Evolutionary conservation across 2,888 invertebrate species (phyloP).

Genomic region (Drosophila multiciliata): DNA sequence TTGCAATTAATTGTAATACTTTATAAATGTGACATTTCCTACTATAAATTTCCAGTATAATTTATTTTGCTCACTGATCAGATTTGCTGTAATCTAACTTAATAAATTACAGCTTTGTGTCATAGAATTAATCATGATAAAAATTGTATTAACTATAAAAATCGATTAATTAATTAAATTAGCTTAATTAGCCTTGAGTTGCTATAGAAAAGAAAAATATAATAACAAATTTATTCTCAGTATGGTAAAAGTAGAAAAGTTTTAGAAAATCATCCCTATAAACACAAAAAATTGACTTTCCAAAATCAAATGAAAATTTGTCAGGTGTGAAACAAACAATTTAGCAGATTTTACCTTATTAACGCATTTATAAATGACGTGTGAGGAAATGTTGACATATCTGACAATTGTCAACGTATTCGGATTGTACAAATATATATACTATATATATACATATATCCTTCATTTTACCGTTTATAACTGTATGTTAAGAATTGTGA

Average conservation of each 20-base stretch:
- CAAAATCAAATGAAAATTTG: background rate
- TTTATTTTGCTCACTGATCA: conserved; percentile 63
- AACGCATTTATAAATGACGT: conserved; percentile 20
- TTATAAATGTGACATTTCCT: conserved; percentile 66
- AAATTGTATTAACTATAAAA: background rate
- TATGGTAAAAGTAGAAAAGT: background rate
- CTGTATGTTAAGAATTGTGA: conserved; percentile 32
- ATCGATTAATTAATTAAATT: background rate
- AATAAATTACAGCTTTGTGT: conserved; percentile 6
- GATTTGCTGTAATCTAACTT: background rate
- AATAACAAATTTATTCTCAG: background rate
- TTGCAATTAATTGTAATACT: conserved; percentile 68
- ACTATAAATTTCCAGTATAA: conserved; percentile 30
- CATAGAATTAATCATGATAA: background rate
- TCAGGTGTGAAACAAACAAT: conserved; percentile 11
- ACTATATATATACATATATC: conserved; percentile 15
- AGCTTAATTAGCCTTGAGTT: background rate
- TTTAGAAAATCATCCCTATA: background rate
- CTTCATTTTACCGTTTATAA: conserved; percentile 37
- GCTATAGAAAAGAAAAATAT: background rate
- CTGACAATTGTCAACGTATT: conserved; percentile 3
- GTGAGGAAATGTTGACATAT: conserved; percentile 28
- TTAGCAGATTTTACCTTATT: conserved; percentile 12
- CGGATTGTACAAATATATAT: conserved; percentile 1
- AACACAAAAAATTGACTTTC: background rate